These are phyloP conservation scores for Bathynomus jamesi DNA, from an alignment of 1,140 invertebrate genomes.

Conservation along the genomic window DNA sequence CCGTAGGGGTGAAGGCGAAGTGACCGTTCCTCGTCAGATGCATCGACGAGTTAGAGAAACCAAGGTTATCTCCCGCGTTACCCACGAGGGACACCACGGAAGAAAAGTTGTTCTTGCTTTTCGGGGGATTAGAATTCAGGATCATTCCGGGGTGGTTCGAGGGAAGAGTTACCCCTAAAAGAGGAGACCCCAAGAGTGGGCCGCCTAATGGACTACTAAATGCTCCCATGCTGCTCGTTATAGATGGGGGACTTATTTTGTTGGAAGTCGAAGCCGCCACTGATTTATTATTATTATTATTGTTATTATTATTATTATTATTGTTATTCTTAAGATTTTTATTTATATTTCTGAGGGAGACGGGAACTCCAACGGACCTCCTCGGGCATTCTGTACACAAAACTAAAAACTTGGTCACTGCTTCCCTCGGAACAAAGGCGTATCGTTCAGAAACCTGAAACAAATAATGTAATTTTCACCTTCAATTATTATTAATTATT, in stretches of 20 bases:
- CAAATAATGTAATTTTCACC: constrained; percentile 38
- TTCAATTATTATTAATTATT: too few relatives aligned
- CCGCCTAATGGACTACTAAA: not conserved
- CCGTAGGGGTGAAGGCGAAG: not conserved
- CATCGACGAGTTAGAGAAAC: not conserved
- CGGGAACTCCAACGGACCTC: constrained; percentile 18
- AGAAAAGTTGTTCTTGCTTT: not conserved
- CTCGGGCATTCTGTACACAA: constrained; percentile 89
- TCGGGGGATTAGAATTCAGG: not conserved
- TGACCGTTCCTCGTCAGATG: too few relatives aligned
- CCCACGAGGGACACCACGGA: not conserved
- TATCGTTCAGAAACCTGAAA: constrained; percentile 89
- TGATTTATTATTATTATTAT: constrained; percentile 8
- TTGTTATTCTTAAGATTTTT: constrained; percentile 8
- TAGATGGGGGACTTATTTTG: constrained; percentile 3
- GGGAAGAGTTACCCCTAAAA: not conserved
- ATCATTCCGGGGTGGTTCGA: not conserved
- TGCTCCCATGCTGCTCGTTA: not conserved
- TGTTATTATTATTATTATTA: constrained; percentile 10
- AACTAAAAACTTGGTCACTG: constrained; percentile 86
- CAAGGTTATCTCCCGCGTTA: not conserved
- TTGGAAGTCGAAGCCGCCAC: not conserved
- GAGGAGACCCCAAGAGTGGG: not conserved
- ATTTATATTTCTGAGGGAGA: not conserved
- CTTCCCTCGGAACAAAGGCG: constrained; percentile 87